Evolutionary conservation across 2,888 invertebrate species (phyloP), one percentile per base, ranked within the genome.

Genomic region (Dryobota labecula): DNA sequence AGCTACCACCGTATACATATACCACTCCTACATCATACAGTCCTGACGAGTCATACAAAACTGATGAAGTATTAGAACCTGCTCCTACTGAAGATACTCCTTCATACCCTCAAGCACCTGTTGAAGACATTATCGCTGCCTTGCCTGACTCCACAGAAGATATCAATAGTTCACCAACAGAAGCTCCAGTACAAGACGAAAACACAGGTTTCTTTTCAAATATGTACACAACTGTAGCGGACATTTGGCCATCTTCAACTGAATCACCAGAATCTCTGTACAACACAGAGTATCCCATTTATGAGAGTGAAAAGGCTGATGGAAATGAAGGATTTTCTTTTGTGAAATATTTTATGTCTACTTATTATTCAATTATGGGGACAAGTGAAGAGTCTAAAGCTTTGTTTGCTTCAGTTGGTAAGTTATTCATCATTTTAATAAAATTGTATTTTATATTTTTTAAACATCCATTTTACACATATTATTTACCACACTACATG

Each of bases 401-500:
- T n/a, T 83, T 95, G 47, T 95, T 94, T 87, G 90, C 93, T 66
- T 86, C 94, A 72, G 86, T 91, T 76, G 94, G 95, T 95, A 86
- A 91, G 93, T 86, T 36, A 61, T 56, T 56, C 11, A 61, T 27
- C n/a, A 49, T 45, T 69, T 78, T 56, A 63, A 24, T 49, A 18
- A 33, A 33, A 11, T 33, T 6, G 1, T 13, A 27, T 33, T 27
- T 43, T 36, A 18, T 36, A 8, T 36, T 36, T 8, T 8, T 8
- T 8, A 36, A 27, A 27, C 15, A 11, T n/a, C 2, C 0, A 2
- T 41, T 27, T 15, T 11, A 38, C 24, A 33, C 0, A 49, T 56
- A 65, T 9, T 54, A 15, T 36, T 9, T 43, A n/a, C 47, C n/a
- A 27, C 33, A 20, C 18, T 30, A n/a, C 6, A 2, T 18, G 24